Evolutionary conservation across 2,113 vertebrate genomes (phyloP).

Genomic region (Saguinus imperator): DNA sequence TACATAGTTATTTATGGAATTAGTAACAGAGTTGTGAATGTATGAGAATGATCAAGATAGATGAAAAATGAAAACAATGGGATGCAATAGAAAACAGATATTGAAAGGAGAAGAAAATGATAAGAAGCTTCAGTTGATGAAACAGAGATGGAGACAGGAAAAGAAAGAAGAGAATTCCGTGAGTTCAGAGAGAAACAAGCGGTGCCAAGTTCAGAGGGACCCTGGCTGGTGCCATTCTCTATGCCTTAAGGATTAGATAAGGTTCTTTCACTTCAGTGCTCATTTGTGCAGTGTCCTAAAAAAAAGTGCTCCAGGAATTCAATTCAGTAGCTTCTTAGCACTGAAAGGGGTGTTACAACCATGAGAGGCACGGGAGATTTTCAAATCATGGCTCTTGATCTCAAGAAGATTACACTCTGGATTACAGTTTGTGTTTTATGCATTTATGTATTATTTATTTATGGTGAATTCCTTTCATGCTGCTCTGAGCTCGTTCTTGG

Average conservation of each 20-base stretch:
- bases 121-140: conserved; percentile 39
- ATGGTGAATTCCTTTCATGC: neutral
- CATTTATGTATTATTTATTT: neutral
- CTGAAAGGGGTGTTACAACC: neutral
- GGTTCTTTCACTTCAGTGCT: neutral
- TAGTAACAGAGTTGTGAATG: neutral
- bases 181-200: neutral
- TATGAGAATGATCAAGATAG: neutral
- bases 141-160: neutral
- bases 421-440: neutral
- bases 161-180: neutral
- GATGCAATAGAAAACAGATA: conserved; percentile 44
- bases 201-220: neutral
- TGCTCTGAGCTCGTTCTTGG: neutral
- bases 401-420: neutral
- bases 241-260: neutral
- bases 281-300: rapidly evolving
- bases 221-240: neutral
- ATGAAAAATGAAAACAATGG: neutral
- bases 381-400: neutral
- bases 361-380: neutral
- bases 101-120: conserved; percentile 12
- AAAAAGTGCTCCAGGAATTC: neutral
- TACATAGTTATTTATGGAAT: neutral
- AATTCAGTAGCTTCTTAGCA: neutral